A percentile compares a stretch with the other conserved stretches of the same genome.
These are phyloP conservation scores for Aporrectodea caliginosa DNA, from an alignment of 1,140 invertebrate genomes.

Conservation along the genomic window DNA sequence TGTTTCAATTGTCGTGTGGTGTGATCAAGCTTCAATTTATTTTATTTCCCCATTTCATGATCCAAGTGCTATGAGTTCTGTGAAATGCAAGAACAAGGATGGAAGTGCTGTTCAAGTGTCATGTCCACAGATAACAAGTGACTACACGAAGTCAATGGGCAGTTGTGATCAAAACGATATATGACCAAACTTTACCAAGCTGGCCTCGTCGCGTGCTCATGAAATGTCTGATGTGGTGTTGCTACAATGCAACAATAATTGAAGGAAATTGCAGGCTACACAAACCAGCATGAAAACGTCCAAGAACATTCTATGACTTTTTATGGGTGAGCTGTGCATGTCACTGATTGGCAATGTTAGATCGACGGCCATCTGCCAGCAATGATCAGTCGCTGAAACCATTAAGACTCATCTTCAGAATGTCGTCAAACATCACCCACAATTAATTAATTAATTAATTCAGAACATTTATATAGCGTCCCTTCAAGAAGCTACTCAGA, in stretches of 20 bases:
- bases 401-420: neutral
- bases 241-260: neutral
- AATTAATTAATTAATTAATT: too few species aligned
- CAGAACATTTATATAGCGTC: too few species aligned
- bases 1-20: neutral
- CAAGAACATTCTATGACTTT: conserved; percentile 1
- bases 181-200: neutral
- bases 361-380: too few species aligned
- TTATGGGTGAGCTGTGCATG: neutral
- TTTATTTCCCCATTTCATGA: neutral
- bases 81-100: neutral
- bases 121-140: neutral
- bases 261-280: neutral
- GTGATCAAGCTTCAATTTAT: neutral
- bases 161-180: neutral
- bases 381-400: too few species aligned
- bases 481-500: too few species aligned
- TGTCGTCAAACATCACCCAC: neutral
- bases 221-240: neutral
- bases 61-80: neutral
- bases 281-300: neutral
- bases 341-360: neutral
- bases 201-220: neutral
- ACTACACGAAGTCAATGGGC: neutral
- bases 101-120: neutral